Evolutionary conservation across 2,113 vertebrate genomes (phyloP).

Genomic region (Phylloscopus trochiloides): DNA sequence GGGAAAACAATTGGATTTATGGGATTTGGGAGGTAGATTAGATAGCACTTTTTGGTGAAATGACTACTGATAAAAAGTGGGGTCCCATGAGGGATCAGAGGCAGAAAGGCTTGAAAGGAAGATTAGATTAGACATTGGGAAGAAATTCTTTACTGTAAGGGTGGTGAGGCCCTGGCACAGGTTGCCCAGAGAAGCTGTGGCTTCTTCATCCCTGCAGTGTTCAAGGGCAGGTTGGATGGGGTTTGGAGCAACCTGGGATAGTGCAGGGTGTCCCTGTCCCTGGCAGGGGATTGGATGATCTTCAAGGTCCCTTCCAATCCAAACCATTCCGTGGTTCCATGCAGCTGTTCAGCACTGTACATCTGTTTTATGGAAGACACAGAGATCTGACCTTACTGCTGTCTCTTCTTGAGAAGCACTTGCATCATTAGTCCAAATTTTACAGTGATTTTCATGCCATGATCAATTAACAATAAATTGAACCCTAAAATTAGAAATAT

Average conservation of each 20-base stretch:
- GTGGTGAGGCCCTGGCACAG: not conserved
- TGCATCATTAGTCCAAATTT: not conserved
- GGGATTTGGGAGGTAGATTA: not conserved
- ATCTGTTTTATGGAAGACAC: not conserved
- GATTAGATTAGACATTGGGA: not conserved
- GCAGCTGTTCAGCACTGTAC: not conserved
- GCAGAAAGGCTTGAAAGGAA: not conserved
- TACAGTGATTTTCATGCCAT: not conserved
- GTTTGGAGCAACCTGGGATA: accelerated
- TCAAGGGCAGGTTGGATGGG: not conserved
- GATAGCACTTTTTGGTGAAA: not conserved
- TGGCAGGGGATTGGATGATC: not conserved
- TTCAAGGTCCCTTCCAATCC: not conserved
- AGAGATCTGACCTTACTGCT: not conserved
- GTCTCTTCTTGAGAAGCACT: not conserved
- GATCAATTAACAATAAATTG: not conserved
- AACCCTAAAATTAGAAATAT: not conserved
- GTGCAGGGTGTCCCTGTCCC: not conserved
- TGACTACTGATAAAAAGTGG: not conserved
- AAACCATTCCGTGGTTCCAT: not conserved
- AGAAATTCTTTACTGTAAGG: not conserved
- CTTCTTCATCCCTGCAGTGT: not conserved
- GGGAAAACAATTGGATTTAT: not conserved
- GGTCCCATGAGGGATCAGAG: not conserved
- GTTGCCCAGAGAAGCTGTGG: not conserved